Percentiles rank a stretch among this genome's conserved stretches.
Conservation (phyloP, 2,888 invertebrate species). For the Clitarchus hookeri region DNA sequence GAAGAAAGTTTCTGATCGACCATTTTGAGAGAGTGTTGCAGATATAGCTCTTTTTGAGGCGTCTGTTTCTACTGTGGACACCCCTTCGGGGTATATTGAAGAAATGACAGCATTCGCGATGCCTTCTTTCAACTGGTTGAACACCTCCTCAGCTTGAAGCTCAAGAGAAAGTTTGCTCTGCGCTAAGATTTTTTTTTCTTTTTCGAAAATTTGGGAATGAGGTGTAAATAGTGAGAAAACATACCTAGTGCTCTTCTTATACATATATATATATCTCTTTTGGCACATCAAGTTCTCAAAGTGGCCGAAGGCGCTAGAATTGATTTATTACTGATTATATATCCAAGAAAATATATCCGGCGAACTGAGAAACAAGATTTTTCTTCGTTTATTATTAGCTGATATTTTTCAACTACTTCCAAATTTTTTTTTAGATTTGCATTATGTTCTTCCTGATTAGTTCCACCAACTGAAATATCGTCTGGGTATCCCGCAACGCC, state of each 20-base stretch:
- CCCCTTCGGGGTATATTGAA: constrained; percentile 4
- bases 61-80: constrained; percentile 39
- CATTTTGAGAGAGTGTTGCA: constrained; percentile 37
- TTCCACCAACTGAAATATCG: too few relatives aligned
- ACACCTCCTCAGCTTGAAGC: too few relatives aligned
- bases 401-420: neutral
- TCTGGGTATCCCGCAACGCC: too few relatives aligned
- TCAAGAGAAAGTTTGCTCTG: neutral
- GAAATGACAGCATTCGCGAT: neutral
- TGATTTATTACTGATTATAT: too few relatives aligned
- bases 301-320: neutral
- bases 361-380: neutral
- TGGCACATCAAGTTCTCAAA: neutral
- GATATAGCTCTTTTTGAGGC: constrained; percentile 39
- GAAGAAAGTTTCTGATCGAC: constrained; percentile 35
- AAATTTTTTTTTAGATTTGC: neutral
- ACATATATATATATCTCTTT: neutral
- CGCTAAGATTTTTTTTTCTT: neutral
- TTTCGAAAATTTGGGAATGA: constrained; percentile 21
- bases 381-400: neutral
- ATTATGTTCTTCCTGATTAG: too few relatives aligned
- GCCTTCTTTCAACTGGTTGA: too few relatives aligned
- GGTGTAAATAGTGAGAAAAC: constrained; percentile 12
- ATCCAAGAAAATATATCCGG: neutral
- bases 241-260: constrained; percentile 3